These are phyloP conservation scores for Callinectes sapidus DNA, from an alignment of 2,888 invertebrate genomes.

Conservation along the genomic window DNA sequence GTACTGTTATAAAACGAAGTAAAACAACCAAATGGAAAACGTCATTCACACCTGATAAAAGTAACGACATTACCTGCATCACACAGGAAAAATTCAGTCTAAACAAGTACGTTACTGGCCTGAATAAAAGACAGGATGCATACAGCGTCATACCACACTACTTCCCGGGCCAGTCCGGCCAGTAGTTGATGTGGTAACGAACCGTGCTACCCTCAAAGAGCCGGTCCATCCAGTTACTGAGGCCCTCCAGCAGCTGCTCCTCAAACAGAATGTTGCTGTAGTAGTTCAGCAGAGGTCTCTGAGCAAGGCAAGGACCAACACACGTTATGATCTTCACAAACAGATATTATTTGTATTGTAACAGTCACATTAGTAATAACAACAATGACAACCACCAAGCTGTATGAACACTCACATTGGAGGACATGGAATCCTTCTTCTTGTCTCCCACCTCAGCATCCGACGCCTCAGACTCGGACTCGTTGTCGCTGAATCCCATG, in stretches of 20 bases:
- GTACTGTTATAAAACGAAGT: background rate
- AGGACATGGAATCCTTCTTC: constrained; percentile 66
- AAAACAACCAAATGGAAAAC: background rate
- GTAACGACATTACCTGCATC: background rate
- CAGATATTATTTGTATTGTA: background rate
- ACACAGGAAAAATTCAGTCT: background rate
- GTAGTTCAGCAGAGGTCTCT: constrained; percentile 72
- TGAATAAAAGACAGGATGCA: background rate
- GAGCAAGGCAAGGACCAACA: constrained; percentile 13
- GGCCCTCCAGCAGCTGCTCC: constrained; percentile 90
- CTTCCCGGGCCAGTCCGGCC: constrained; percentile 88
- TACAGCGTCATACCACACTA: constrained; percentile 37
- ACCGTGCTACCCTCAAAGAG: constrained; percentile 97
- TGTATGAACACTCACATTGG: constrained; percentile 64
- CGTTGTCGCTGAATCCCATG: constrained; percentile 84
- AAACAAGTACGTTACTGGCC: background rate
- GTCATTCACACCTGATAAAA: background rate
- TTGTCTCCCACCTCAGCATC: constrained; percentile 74
- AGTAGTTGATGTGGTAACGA: constrained; percentile 96
- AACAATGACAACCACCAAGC: background rate
- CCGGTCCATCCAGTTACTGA: constrained; percentile 97
- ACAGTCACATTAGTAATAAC: background rate
- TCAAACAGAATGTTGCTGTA: constrained; percentile 79
- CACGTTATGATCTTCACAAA: background rate
- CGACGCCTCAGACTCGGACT: constrained; percentile 76